These are phyloP conservation scores for Psittacula echo DNA, from an alignment of 2,797 vertebrate genomes.

Conservation along the genomic window DNA sequence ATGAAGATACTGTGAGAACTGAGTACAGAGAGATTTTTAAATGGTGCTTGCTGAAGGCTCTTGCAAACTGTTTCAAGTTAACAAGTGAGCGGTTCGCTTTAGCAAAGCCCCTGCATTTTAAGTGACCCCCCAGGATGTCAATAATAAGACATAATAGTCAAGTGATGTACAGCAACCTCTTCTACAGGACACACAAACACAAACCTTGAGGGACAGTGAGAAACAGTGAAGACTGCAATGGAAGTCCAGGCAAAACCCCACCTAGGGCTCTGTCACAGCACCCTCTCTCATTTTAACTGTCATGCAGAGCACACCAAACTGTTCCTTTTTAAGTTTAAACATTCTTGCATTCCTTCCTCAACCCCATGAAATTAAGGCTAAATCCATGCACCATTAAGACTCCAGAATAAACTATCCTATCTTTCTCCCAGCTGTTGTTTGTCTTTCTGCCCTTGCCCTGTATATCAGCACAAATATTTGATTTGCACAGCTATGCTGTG, in stretches of 20 bases:
- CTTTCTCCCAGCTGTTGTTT: not conserved
- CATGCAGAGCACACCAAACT: conserved; percentile 2
- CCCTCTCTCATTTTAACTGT: not conserved
- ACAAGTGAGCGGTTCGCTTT: rapidly evolving
- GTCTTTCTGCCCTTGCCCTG: not conserved
- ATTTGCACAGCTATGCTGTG: not conserved
- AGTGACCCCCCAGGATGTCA: not conserved
- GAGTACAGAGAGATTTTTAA: conserved; percentile 14
- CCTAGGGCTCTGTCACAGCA: not conserved
- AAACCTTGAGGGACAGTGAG: not conserved
- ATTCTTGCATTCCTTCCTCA: not conserved
- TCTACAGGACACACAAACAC: not conserved
- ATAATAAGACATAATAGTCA: not conserved
- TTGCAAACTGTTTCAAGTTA: not conserved
- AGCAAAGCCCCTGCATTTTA: not conserved
- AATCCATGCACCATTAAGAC: not conserved
- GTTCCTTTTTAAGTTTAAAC: not conserved
- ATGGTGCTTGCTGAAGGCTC: not conserved
- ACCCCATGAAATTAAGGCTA: not conserved
- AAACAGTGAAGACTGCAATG: not conserved
- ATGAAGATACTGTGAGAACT: conserved; percentile 97
- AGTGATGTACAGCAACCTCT: not conserved
- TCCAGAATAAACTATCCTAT: not conserved
- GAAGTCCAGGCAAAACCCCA: not conserved
- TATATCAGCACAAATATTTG: not conserved